These are phyloP conservation scores for Mormyrus lacerda DNA, from an alignment of 2,113 vertebrate genomes.

Conservation along the genomic window DNA sequence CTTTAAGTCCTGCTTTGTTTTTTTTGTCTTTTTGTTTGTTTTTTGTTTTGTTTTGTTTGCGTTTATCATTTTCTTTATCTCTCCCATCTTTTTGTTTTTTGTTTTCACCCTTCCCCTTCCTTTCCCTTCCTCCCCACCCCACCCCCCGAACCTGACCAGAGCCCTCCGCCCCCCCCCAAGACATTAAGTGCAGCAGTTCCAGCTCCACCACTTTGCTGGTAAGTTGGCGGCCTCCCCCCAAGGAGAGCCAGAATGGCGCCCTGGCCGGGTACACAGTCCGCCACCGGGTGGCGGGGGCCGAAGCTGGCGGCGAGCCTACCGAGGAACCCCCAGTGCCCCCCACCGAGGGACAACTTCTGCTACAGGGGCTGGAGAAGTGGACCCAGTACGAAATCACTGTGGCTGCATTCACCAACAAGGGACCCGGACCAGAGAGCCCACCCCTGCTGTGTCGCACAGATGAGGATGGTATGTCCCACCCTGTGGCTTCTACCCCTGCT, in stretches of 20 bases:
- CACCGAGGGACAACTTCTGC: constrained; percentile 63
- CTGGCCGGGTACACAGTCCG: constrained; percentile 83
- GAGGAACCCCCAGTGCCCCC: constrained; percentile 74
- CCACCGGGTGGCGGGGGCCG: constrained; percentile 74
- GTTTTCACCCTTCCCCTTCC: constrained; percentile 29
- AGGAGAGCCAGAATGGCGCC: constrained; percentile 76
- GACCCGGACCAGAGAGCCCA: constrained; percentile 76
- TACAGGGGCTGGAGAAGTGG: constrained; percentile 87
- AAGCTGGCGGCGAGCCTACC: constrained; percentile 60
- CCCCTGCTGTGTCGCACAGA: constrained; percentile 78
- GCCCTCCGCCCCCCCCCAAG: constrained; percentile 83
- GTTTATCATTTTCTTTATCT: constrained; percentile 43
- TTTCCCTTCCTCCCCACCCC: constrained; percentile 2
- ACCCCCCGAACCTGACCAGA: constrained; percentile 65
- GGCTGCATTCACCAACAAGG: constrained; percentile 73
- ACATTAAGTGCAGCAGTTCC: constrained; percentile 80
- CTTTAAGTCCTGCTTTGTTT: constrained; percentile 11
- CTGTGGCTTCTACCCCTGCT: constrained; percentile 30
- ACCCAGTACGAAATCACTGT: constrained; percentile 81
- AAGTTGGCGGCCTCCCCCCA: constrained; percentile 83
- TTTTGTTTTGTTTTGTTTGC: constrained; percentile 37
- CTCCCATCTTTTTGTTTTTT: constrained; percentile 61
- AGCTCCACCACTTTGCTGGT: constrained; percentile 89
- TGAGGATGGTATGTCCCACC: constrained; percentile 71
- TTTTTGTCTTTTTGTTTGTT: constrained; percentile 30